Conservation (phyloP, 2,113 vertebrate genomes). For the Callocephalon fimbriatum region DNA sequence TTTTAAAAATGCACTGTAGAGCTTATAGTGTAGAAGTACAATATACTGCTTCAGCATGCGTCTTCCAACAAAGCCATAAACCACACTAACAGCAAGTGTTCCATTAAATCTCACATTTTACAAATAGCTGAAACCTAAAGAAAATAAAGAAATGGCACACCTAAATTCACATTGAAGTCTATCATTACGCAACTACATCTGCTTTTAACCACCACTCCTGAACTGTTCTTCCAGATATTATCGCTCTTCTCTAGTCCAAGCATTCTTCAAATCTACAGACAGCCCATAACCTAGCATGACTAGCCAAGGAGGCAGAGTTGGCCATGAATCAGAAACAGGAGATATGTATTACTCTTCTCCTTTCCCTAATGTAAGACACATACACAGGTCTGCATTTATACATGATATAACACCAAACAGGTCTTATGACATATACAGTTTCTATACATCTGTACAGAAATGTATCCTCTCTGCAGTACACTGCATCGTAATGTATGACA, state of each 20-base stretch:
- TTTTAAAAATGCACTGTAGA: not conserved
- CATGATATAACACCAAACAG: not conserved
- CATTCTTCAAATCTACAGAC: not conserved
- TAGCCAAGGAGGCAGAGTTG: not conserved
- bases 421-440: not conserved
- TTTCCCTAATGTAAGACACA: not conserved
- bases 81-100: not conserved
- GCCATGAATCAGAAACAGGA: not conserved
- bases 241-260: not conserved
- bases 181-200: not conserved
- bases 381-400: not conserved
- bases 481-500: not conserved
- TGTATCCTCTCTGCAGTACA: not conserved
- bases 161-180: not conserved
- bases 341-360: not conserved
- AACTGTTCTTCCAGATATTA: not conserved
- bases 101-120: not conserved
- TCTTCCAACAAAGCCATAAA: not conserved
- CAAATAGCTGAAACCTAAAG: not conserved
- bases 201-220: not conserved
- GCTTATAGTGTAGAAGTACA: not conserved
- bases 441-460: not conserved
- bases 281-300: not conserved
- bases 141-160: not conserved
- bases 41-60: not conserved